Evolutionary conservation across 2,797 vertebrate species (phyloP).

Genomic region (Pseudochirops corinnae): DNA sequence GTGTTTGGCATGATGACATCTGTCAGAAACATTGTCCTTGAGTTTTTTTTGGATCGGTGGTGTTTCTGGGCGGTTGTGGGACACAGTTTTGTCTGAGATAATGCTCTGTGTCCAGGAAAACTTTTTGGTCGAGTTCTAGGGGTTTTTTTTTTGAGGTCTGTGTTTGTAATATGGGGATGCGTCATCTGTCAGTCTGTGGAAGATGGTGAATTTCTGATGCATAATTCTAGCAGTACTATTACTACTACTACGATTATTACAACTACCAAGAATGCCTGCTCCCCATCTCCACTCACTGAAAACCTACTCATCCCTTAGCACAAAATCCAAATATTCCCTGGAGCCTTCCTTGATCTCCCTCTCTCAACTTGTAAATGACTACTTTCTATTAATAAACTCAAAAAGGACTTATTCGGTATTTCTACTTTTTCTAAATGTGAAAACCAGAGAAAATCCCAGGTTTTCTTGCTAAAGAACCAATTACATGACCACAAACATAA

Average conservation of each 20-base stretch:
- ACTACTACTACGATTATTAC: neutral
- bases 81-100: neutral
- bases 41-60: neutral
- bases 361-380: neutral
- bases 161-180: neutral
- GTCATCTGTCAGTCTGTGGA: neutral
- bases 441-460: neutral
- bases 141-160: neutral
- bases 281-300: neutral
- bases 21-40: neutral
- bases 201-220: neutral
- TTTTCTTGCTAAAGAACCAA: neutral
- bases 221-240: neutral
- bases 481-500: neutral
- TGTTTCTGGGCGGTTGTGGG: neutral
- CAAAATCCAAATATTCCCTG: neutral
- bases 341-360: neutral
- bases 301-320: neutral
- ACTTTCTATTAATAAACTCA: neutral
- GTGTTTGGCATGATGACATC: neutral
- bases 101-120: neutral
- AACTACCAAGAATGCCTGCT: neutral
- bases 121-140: neutral
- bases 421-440: neutral
- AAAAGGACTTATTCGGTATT: neutral